A percentile compares a stretch with the other conserved stretches of the same genome.
These are phyloP conservation scores for Heliconius congener DNA, from an alignment of 1,140 invertebrate genomes.

Conservation along the genomic window DNA sequence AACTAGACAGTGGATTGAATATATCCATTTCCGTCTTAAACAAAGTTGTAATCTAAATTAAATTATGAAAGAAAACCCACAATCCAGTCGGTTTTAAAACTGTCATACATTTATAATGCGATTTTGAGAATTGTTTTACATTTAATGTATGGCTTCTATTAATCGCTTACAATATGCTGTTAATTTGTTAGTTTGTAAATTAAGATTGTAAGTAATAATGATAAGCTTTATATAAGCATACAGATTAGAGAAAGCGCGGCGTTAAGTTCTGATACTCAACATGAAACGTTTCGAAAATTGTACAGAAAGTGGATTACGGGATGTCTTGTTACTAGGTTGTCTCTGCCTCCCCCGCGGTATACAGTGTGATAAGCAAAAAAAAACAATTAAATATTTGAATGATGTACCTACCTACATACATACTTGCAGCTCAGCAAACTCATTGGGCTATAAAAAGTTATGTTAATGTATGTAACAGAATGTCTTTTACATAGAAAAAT, in stretches of 20 bases:
- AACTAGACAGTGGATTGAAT: too few species aligned
- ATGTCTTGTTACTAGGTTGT: neutral
- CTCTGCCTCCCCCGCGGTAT: neutral
- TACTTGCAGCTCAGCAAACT: neutral
- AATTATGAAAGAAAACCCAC: neutral
- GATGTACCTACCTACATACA: too few species aligned
- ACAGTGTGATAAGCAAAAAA: neutral
- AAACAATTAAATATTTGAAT: neutral
- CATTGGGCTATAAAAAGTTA: neutral
- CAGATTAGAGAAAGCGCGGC: too few species aligned
- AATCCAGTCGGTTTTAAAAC: slow-evolving; percentile 18
- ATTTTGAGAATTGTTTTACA: slow-evolving; percentile 38
- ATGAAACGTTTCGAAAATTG: neutral
- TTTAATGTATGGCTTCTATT: slow-evolving; percentile 23
- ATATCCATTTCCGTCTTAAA: too few species aligned
- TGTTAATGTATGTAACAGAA: neutral
- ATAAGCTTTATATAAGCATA: neutral
- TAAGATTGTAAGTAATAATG: neutral
- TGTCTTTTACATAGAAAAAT: neutral
- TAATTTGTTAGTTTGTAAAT: neutral
- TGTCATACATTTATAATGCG: slow-evolving; percentile 34
- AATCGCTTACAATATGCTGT: slow-evolving; percentile 12
- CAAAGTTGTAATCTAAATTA: neutral
- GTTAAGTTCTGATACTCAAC: neutral
- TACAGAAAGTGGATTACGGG: too few species aligned